phyloP scores from a whole-genome alignment of 1,140 invertebrate genomes.

The Pygmarrhopalites habei region DNA sequence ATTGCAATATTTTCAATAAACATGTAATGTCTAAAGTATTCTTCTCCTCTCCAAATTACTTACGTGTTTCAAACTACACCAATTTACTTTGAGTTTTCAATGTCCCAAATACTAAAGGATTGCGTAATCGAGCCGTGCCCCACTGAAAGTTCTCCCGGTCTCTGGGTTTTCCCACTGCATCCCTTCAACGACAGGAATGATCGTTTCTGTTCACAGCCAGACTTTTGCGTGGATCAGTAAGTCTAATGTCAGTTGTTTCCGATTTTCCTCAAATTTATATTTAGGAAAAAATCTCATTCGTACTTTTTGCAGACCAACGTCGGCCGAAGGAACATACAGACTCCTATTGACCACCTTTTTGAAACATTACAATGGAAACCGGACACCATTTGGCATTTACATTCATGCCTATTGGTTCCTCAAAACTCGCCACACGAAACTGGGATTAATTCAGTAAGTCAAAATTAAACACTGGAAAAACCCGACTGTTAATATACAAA shows the following conservation, averaged over 20 bases:
- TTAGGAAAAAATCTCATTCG: neutral
- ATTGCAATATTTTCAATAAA: no score
- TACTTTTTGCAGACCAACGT: slow-evolving; percentile 38
- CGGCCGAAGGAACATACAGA: slow-evolving; percentile 45
- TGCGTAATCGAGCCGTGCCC: no score
- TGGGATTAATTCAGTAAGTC: no score
- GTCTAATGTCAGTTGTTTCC: neutral
- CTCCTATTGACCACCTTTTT: slow-evolving; percentile 52
- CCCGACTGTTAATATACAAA: no score
- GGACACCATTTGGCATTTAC: neutral
- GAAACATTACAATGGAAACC: slow-evolving; percentile 44
- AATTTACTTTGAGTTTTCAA: no score
- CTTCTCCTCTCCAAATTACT: no score
- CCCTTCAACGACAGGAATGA: neutral
- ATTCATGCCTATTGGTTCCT: neutral
- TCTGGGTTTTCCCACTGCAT: neutral
- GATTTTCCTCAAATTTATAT: neutral
- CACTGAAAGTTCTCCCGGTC: neutral
- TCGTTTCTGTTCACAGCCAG: slow-evolving; percentile 43
- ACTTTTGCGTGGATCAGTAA: slow-evolving; percentile 43
- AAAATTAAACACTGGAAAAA: no score
- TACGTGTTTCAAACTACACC: no score
- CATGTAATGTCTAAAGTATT: no score
- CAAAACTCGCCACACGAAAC: no score
- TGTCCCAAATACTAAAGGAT: no score